Percentiles rank a stretch among this genome's conserved stretches.
phyloP scores from a whole-genome alignment of 2,888 invertebrate genomes.

The Noctua fimbriata region DNA sequence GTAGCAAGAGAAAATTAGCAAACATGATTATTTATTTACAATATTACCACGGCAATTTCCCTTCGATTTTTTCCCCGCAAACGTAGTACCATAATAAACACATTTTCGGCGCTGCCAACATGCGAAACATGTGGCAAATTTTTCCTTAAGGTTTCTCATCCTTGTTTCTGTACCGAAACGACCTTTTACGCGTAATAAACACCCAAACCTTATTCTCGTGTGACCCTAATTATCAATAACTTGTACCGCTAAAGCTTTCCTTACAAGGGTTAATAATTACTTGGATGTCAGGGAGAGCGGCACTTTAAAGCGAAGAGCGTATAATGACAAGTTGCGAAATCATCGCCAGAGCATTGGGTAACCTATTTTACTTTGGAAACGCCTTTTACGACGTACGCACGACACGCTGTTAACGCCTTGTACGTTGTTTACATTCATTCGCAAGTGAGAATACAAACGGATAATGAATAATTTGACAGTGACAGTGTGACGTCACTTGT shows the following conservation, averaged over 20 bases:
- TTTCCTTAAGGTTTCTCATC: conserved; percentile 27
- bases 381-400: conserved; percentile 44
- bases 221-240: conserved; percentile 63
- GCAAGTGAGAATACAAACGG: conserved; percentile 24
- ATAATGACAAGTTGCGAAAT: conserved; percentile 57
- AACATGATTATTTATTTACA: conserved; percentile 57
- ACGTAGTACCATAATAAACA: conserved; percentile 3
- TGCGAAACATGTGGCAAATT: not conserved
- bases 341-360: conserved; percentile 47
- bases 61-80: conserved; percentile 2
- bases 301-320: conserved; percentile 49
- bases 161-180: conserved; percentile 18
- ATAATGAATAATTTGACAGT: conserved; percentile 32
- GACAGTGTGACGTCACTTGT: conserved; percentile 33
- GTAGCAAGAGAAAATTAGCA: conserved; percentile 63
- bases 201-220: conserved; percentile 34
- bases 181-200: conserved; percentile 47
- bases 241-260: conserved; percentile 56
- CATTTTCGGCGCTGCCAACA: conserved; percentile 5
- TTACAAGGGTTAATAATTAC: conserved; percentile 63
- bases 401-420: conserved; percentile 28
- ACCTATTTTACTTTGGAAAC: conserved; percentile 50
- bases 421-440: conserved; percentile 27
- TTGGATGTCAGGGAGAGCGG: conserved; percentile 41
- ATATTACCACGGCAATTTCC: conserved; percentile 37